phyloP scores from a whole-genome alignment of 23 tunicate genomes.

The Ciona savignyi region DNA sequence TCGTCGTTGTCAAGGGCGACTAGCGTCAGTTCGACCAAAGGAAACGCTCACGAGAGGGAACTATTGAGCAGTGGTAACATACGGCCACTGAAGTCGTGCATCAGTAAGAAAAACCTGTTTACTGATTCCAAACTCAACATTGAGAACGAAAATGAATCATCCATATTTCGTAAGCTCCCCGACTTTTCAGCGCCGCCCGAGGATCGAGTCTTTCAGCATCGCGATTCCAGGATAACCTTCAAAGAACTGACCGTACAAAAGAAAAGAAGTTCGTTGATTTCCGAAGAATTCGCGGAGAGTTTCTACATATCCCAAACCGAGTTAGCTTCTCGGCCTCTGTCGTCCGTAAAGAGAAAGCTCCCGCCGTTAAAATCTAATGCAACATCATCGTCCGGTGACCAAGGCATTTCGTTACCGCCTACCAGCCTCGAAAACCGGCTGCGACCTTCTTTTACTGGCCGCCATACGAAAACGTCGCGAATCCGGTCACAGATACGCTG shows the following conservation, averaged over 20 bases:
- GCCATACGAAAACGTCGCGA: conserved; percentile 12
- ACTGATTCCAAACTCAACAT: not conserved
- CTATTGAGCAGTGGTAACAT: conserved; percentile 11
- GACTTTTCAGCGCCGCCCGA: not conserved
- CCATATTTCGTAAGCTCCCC: conserved; percentile 1
- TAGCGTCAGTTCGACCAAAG: conserved; percentile 3
- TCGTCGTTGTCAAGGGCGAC: conserved; percentile 10
- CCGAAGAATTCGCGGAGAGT: not conserved
- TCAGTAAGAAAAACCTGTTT: not conserved
- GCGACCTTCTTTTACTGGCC: conserved; percentile 83
- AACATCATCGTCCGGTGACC: conserved; percentile 11
- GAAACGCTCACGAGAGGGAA: conserved; percentile 17
- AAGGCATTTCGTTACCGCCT: conserved; percentile 52
- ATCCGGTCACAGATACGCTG: conserved; percentile 58
- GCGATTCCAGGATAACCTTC: not conserved
- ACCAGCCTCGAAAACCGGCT: conserved; percentile 32
- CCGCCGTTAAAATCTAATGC: conserved; percentile 13
- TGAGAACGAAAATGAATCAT: not conserved
- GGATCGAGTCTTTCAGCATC: not conserved
- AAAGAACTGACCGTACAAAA: not conserved
- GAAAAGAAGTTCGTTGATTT: not conserved
- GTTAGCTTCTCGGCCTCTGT: not conserved
- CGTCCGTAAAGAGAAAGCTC: conserved; percentile 28
- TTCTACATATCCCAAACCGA: not conserved
- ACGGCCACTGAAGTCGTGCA: not conserved